These are phyloP conservation scores for Ommatoiulus sabulosus DNA, from an alignment of 2,888 invertebrate species.

Conservation along the genomic window DNA sequence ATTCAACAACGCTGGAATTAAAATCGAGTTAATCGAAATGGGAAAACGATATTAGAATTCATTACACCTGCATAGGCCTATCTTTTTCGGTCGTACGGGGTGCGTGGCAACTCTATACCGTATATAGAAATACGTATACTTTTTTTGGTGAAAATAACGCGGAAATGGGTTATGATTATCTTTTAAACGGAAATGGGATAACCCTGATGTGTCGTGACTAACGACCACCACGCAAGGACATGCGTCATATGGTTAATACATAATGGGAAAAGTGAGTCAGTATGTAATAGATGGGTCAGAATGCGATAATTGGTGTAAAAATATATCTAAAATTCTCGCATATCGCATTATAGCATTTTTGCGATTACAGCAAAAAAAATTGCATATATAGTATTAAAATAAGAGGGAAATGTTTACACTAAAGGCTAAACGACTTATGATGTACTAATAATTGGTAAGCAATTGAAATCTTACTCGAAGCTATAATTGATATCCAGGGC, in stretches of 20 bases:
- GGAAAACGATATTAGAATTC: slow-evolving; percentile 43
- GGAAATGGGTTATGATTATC: no score
- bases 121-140: background rate
- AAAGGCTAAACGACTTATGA: no score
- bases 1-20: slow-evolving; percentile 52
- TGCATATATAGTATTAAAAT: no score
- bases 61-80: slow-evolving; percentile 43
- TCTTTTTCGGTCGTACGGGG: background rate
- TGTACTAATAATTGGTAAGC: no score
- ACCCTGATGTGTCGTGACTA: background rate
- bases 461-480: no score
- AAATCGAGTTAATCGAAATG: slow-evolving; percentile 47
- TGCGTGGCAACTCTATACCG: background rate
- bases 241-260: background rate
- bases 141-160: background rate
- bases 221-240: background rate
- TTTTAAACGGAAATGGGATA: background rate
- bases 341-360: background rate
- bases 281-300: background rate
- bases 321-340: no score
- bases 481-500: background rate
- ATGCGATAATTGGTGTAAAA: background rate
- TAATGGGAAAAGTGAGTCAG: background rate
- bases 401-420: background rate
- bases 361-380: background rate